A percentile compares a stretch with the other conserved stretches of the same genome.
Conservation (phyloP, 2,888 invertebrate genomes). For the Megamerina dolium region DNA sequence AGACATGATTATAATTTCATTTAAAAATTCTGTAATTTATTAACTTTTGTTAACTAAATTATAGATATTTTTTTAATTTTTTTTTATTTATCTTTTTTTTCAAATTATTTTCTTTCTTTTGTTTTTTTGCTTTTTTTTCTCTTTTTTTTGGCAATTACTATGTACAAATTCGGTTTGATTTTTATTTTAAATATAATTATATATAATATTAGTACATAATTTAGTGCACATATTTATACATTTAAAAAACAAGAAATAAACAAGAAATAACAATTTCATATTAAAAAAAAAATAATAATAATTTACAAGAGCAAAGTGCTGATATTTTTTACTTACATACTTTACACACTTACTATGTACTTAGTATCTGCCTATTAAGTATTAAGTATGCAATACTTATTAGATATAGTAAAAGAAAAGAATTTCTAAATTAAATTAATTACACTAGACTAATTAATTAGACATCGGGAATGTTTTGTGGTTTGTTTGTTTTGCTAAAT, state of each 20-base stretch:
- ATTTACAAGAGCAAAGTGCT: no score
- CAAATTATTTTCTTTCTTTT: no score
- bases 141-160: constrained; percentile 1
- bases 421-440: no score
- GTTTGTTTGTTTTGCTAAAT: constrained; percentile 10
- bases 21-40: constrained; percentile 21
- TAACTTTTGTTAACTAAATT: constrained; percentile 41
- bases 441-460: no score
- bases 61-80: constrained; percentile 23
- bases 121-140: constrained; percentile 1
- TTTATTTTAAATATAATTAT: no score
- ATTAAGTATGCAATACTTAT: no score
- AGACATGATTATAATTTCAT: no score
- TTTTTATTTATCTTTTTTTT: constrained; percentile 22
- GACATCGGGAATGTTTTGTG: constrained; percentile 1
- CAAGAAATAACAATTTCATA: constrained; percentile 13
- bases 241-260: constrained; percentile 15
- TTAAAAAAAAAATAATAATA: constrained; percentile 5
- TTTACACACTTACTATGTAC: no score
- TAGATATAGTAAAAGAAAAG: no score
- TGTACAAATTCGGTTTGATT: constrained; percentile 1
- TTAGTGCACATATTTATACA: constrained; percentile 10
- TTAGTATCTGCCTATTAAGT: no score
- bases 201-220: no score
- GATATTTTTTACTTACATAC: no score